Conservation (phyloP, 2,797 vertebrate species). For the Notolabrus celidotus region DNA sequence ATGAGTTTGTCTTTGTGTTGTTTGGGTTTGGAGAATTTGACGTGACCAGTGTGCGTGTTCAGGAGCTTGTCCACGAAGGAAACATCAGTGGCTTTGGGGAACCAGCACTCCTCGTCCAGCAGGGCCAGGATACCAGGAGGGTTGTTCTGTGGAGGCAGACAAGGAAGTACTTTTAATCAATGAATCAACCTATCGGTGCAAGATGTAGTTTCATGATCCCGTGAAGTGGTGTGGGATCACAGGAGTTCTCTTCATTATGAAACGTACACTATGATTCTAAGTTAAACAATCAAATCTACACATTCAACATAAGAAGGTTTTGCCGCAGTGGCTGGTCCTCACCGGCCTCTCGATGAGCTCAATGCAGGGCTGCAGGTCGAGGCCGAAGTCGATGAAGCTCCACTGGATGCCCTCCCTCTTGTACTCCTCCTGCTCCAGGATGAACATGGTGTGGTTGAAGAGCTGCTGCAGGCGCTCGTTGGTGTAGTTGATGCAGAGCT, state of each 20-base stretch:
- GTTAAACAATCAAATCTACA: neutral
- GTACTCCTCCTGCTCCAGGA: constrained; percentile 96
- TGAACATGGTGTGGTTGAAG: constrained; percentile 97
- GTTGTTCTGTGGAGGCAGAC: constrained; percentile 87
- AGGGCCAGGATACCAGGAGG: constrained; percentile 95
- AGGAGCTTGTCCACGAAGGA: constrained; percentile 95
- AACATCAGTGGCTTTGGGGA: constrained; percentile 95
- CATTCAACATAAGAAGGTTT: neutral
- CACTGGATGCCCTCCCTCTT: constrained; percentile 95
- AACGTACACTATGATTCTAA: neutral
- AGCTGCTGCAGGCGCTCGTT: constrained; percentile 96
- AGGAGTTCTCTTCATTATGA: too few relatives aligned
- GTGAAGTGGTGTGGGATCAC: too few relatives aligned
- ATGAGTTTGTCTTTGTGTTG: constrained; percentile 95
- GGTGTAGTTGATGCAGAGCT: constrained; percentile 96
- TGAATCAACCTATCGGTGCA: too few relatives aligned
- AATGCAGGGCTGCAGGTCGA: constrained; percentile 88
- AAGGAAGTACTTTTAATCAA: neutral
- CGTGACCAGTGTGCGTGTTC: constrained; percentile 89
- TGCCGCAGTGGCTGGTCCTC: constrained; percentile 33
- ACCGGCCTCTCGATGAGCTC: constrained; percentile 91
- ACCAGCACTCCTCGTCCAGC: constrained; percentile 98
- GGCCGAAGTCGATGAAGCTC: constrained; percentile 95
- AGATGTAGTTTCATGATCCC: too few relatives aligned
- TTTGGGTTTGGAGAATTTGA: constrained; percentile 95